Conservation (phyloP, 2,888 invertebrate genomes). For the Spisula subtruncata region DNA sequence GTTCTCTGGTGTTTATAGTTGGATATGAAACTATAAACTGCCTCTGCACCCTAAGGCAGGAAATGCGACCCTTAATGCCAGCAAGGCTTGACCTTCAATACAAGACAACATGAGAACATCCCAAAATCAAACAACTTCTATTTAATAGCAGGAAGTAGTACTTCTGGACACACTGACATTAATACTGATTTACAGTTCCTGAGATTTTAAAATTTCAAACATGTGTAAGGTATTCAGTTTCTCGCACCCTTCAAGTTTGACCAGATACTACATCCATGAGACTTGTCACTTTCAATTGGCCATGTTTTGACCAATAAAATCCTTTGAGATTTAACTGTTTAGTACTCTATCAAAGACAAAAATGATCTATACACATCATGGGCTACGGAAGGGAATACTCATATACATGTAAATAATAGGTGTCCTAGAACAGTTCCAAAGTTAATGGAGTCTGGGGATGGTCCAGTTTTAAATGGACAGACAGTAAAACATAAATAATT, state of each 20-base stretch:
- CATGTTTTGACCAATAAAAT: conserved; percentile 13
- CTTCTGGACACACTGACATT: conserved; percentile 38
- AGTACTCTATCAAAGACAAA: background rate
- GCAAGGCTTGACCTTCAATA: conserved; percentile 6
- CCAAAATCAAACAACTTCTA: conserved; percentile 33
- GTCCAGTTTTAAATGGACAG: too few relatives aligned
- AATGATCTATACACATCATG: background rate
- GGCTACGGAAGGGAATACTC: too few relatives aligned
- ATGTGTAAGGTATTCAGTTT: conserved; percentile 25
- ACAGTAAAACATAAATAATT: too few relatives aligned
- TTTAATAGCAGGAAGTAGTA: conserved; percentile 54
- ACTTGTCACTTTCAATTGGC: conserved; percentile 24
- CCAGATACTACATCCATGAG: background rate
- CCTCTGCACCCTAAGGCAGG: background rate
- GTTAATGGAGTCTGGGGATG: too few relatives aligned
- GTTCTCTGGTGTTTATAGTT: background rate
- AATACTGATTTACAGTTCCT: conserved; percentile 1
- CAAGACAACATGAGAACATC: background rate
- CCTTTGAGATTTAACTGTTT: background rate
- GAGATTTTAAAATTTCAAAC: conserved; percentile 18
- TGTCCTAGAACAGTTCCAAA: too few relatives aligned
- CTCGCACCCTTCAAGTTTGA: background rate
- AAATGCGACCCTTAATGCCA: background rate
- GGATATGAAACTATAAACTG: background rate
- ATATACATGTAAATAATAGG: too few relatives aligned